Evolutionary conservation across 2,113 vertebrate genomes (phyloP).

Genomic region (Psittacus erithacus): DNA sequence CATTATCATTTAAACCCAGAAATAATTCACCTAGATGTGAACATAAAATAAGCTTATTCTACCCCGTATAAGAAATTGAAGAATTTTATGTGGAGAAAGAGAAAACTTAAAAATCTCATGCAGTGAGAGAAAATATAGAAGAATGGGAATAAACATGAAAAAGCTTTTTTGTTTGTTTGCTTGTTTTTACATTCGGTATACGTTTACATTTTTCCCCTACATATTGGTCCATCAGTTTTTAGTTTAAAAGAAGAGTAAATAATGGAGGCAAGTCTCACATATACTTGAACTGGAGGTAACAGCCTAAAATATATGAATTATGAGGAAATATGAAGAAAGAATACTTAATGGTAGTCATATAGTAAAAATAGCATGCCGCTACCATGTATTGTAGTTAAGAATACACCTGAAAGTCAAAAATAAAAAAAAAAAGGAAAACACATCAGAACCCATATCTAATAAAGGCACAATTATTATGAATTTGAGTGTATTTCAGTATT

Average conservation of each 20-base stretch:
- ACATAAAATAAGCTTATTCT: neutral
- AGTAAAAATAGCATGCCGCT: neutral
- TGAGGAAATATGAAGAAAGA: neutral
- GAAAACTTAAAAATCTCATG: neutral
- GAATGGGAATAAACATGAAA: neutral
- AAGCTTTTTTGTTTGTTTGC: fast-evolving
- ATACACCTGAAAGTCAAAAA: neutral
- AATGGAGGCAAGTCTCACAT: neutral
- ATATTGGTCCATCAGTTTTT: neutral
- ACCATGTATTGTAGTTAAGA: neutral
- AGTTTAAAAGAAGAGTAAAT: neutral
- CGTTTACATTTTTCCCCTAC: neutral
- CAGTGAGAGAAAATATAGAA: neutral
- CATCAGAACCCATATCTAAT: neutral
- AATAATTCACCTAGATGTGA: neutral
- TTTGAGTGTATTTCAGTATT: neutral
- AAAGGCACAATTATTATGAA: neutral
- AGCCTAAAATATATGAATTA: neutral
- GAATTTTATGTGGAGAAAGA: neutral
- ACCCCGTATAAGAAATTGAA: neutral
- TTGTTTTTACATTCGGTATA: neutral
- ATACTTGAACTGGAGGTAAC: neutral
- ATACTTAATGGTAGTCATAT: neutral
- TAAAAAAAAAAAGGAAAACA: neutral
- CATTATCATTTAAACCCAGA: neutral